phyloP scores from a whole-genome alignment of 1,140 invertebrate species.

The Pseudomyrmex dendroicus region DNA sequence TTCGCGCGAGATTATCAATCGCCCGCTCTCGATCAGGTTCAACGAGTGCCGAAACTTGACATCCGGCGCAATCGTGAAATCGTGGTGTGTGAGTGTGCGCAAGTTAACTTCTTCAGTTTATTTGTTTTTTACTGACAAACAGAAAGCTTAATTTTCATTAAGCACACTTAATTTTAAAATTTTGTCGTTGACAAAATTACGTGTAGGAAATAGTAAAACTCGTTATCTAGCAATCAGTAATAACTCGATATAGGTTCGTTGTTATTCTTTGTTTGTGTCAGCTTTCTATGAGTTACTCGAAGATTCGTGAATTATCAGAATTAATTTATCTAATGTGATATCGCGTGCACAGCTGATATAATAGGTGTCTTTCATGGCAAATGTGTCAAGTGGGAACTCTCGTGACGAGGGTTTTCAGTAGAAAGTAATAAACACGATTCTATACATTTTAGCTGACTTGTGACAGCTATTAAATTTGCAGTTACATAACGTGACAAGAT shows the following conservation, averaged over 20 bases:
- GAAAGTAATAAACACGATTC: background rate
- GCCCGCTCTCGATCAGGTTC: background rate
- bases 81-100: background rate
- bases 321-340: conserved; percentile 51
- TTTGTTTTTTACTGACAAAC: background rate
- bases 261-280: background rate
- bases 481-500: too few relatives aligned
- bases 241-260: background rate
- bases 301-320: conserved; percentile 45
- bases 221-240: conserved; percentile 12
- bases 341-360: conserved; percentile 5
- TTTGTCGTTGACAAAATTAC: background rate
- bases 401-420: background rate
- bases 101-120: background rate
- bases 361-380: background rate
- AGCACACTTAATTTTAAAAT: background rate
- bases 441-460: too few relatives aligned
- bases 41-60: conserved; percentile 33
- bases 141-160: background rate
- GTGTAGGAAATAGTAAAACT: conserved; percentile 13
- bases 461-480: too few relatives aligned
- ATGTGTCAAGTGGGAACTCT: conserved; percentile 23
- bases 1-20: conserved; percentile 22
- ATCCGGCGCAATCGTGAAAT: conserved; percentile 16
- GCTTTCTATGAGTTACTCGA: conserved; percentile 26